phyloP scores from a whole-genome alignment of 2,888 invertebrate species.

The Auanema freiburgensis region DNA sequence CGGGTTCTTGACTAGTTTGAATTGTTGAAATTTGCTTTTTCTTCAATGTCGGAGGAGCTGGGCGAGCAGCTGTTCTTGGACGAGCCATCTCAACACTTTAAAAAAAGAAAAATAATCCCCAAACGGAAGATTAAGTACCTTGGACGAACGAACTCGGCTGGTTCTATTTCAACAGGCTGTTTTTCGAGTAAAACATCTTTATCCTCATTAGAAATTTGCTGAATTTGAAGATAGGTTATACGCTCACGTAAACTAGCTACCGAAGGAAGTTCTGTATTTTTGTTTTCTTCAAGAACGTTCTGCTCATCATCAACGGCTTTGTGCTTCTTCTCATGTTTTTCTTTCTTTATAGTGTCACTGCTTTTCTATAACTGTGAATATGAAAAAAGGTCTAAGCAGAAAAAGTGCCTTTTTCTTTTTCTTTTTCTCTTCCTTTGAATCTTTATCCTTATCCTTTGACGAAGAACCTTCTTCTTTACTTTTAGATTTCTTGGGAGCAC shows the following conservation, averaged over 20 bases:
- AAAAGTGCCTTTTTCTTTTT: slow-evolving; percentile 23
- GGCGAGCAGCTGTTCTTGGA: slow-evolving; percentile 61
- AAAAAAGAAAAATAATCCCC: no score
- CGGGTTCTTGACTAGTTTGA: no score
- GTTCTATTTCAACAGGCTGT: slow-evolving; percentile 23
- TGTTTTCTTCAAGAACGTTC: no score
- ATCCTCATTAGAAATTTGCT: no score
- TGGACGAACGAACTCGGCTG: no score
- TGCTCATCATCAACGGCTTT: background rate
- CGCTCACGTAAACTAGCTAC: no score
- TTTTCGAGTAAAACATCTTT: slow-evolving; percentile 23
- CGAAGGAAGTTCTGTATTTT: no score
- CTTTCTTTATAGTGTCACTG: slow-evolving; percentile 9
- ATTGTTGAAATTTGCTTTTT: slow-evolving; percentile 48
- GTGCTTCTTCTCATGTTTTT: background rate
- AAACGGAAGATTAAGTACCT: no score
- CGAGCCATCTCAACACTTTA: slow-evolving; percentile 42
- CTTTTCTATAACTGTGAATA: slow-evolving; percentile 23
- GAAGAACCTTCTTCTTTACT: slow-evolving; percentile 13
- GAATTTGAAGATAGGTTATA: no score
- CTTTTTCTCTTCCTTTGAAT: slow-evolving; percentile 24
- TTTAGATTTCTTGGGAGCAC: slow-evolving; percentile 9
- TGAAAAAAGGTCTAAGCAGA: no score
- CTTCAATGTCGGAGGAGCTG: slow-evolving; percentile 63
- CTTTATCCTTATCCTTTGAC: slow-evolving; percentile 13